Evolutionary conservation across 1,140 invertebrate species (phyloP).

Genomic region (Nasonia giraulti): DNA sequence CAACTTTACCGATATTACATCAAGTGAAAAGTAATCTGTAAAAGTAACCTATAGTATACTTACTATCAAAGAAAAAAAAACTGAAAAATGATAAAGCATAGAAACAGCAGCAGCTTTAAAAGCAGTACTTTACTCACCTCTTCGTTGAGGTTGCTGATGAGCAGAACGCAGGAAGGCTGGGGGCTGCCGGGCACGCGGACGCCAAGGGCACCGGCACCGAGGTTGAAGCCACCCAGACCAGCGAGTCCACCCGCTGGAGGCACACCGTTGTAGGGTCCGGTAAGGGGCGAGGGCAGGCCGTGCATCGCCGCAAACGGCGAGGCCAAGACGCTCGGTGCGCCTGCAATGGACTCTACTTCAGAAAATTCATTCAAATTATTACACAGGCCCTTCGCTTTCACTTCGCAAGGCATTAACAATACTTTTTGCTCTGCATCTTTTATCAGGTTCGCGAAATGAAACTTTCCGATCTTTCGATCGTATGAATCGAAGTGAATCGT

Average conservation of each 20-base stretch:
- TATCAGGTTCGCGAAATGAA: neutral
- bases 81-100: neutral
- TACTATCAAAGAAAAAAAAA: neutral
- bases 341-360: conserved; percentile 76
- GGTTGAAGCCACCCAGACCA: conserved; percentile 82
- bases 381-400: neutral
- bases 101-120: neutral
- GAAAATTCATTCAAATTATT: conserved; percentile 55
- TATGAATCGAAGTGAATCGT: neutral
- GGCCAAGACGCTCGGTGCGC: conserved; percentile 86
- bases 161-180: conserved; percentile 85
- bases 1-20: too few relatives aligned
- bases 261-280: conserved; percentile 80
- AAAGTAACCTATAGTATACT: neutral
- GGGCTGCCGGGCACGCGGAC: conserved; percentile 78
- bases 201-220: conserved; percentile 77
- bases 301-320: conserved; percentile 87
- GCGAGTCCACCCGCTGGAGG: conserved; percentile 82
- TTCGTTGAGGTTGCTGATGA: conserved; percentile 93
- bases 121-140: conserved; percentile 81
- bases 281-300: conserved; percentile 81
- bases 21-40: neutral
- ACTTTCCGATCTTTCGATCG: neutral
- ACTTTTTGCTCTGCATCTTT: neutral
- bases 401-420: neutral